These are phyloP conservation scores for Sinopyrophorus schimmeli DNA, from an alignment of 2,888 invertebrate genomes.

Conservation along the genomic window DNA sequence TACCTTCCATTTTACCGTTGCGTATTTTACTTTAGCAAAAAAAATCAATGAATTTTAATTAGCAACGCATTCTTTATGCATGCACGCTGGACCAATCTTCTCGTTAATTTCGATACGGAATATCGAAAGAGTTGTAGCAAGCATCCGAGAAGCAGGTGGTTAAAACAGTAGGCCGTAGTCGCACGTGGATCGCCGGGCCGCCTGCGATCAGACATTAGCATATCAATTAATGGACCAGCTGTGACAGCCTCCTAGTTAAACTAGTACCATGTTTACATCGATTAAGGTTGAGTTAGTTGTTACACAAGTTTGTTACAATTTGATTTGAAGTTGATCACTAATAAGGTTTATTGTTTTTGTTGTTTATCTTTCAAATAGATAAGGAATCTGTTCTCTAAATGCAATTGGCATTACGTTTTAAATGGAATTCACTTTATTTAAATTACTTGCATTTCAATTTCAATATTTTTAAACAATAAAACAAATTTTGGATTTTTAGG, in stretches of 20 bases:
- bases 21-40: slow-evolving; percentile 1
- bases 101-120: slow-evolving; percentile 11
- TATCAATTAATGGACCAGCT: slow-evolving; percentile 52
- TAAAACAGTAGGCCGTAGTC: slow-evolving; percentile 28
- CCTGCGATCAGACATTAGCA: slow-evolving; percentile 45
- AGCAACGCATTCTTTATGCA: neutral
- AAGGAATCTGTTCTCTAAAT: too few species aligned
- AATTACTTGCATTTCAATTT: too few species aligned
- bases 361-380: too few species aligned
- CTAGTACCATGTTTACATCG: slow-evolving; percentile 50
- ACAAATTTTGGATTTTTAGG: too few species aligned
- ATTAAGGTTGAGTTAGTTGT: slow-evolving; percentile 28
- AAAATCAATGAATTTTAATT: slow-evolving; percentile 21
- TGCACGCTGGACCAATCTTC: slow-evolving; percentile 6
- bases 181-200: slow-evolving; percentile 43
- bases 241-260: slow-evolving; percentile 54
- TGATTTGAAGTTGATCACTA: slow-evolving; percentile 5
- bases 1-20: too few species aligned
- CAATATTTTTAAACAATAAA: too few species aligned
- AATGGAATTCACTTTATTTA: too few species aligned
- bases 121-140: slow-evolving; percentile 20
- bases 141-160: slow-evolving; percentile 25
- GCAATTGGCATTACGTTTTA: too few species aligned
- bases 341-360: neutral
- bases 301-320: slow-evolving; percentile 19